A percentile compares a stretch with the other conserved stretches of the same genome.
These are phyloP conservation scores for Plectropomus leopardus DNA, from an alignment of 2,113 vertebrate genomes.

Conservation along the genomic window DNA sequence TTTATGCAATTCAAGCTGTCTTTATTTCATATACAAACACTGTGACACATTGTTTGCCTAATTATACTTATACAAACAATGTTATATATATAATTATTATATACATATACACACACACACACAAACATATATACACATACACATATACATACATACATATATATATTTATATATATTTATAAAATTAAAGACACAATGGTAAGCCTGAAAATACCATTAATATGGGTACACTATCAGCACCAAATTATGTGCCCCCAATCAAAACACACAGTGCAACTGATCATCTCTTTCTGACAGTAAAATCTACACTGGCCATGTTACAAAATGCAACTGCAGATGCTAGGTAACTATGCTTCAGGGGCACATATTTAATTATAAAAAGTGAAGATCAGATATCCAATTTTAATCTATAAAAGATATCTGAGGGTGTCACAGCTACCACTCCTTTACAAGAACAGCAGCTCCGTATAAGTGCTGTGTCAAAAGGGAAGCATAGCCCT, in stretches of 20 bases:
- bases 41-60: too few relatives aligned
- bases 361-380: not conserved
- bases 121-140: too few relatives aligned
- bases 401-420: not conserved
- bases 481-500: not conserved
- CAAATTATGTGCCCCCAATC: too few relatives aligned
- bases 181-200: not conserved
- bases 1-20: not conserved
- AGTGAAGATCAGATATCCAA: not conserved
- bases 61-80: too few relatives aligned
- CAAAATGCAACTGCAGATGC: not conserved
- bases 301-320: not conserved
- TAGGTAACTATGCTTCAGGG: not conserved
- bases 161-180: too few relatives aligned
- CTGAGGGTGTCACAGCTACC: not conserved
- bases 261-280: too few relatives aligned
- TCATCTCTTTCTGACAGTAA: not conserved
- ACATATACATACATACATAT: too few relatives aligned
- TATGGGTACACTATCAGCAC: not conserved
- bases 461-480: not conserved
- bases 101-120: too few relatives aligned
- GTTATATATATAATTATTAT: too few relatives aligned
- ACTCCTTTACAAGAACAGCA: not conserved
- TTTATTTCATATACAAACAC: not conserved
- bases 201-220: not conserved